Evolutionary conservation across 2,888 invertebrate genomes (phyloP), one percentile per base, ranked within the genome.

Genomic region (Panopea generosa): DNA sequence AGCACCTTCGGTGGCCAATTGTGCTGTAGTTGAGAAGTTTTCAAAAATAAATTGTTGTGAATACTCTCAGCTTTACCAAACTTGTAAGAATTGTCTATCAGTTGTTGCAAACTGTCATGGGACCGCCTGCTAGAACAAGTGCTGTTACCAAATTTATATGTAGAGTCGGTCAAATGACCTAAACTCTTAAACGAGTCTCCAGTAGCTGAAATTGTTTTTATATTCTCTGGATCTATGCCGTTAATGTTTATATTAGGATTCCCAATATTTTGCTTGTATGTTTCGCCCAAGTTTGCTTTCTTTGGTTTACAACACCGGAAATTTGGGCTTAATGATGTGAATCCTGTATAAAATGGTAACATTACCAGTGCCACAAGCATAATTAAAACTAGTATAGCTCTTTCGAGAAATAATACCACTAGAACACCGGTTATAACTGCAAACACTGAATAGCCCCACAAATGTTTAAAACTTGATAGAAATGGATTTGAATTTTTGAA

Each of bases 361-460:
- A 87, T 24, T 52, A 85, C 73, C 29, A 88, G 66, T 4, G 89
- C 87, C 3, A 71, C 70, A 18, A 89, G 61, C 87, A 90, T 86
- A 4, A 86, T 77, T 18, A 87, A 40, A 26, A 86, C 69, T 14
- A 89, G 50, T 57, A 84, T 70, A 11, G 87, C 84, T 29, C 83
- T 66, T 16, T 77, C 67, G 2, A 84, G 55, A 63, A 87, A 88
- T 22, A 89, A 27, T 1, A 82, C 65, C 18, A 88, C 85, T 20
- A 88, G 59, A 24, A 87, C 67, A 20, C 82, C 82, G 45, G 72
- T 26, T 7, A 86, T 63, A 16, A 86, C 24, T 16, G 89, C 82
- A 38, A 88, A 84, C 2, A 85, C 22, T 26, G 86, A 84, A 66
- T 90, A 90, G n/a, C 85, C 87, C 89, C 89, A 89, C 18, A 89